Base-by-base conservation (phyloP, 2,113 vertebrate species). In the Salminus brasiliensis region DNA sequence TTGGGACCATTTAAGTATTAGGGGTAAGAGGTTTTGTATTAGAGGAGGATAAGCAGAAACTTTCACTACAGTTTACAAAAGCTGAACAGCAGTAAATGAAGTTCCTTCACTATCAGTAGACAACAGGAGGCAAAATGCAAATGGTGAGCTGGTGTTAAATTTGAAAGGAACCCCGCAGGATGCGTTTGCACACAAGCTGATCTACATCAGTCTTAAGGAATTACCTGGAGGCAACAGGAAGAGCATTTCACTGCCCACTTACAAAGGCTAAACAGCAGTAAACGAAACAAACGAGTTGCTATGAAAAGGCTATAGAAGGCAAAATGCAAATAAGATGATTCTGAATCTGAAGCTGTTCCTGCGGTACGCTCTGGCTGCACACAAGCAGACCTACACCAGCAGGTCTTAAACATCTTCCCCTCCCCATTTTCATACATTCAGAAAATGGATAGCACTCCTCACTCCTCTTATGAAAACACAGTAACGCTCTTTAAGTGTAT, bases 401-500 rank as follows among this genome's bases (percentile, higher is more conserved):
- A 30, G 32, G 47, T 9, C 30, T 5, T 30, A 30, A 18, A 3
- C 27, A 30, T 57, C 47, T 39, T 21, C 2, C 55, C 30, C 25
- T 71, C 30, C 18, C 27, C 29, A 73, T 67, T 69, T 59, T 36
- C n/a, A 74, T 75, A 39, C 21, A 9, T 59, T 63, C 6, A 63
- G 72, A 49, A n/a, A 39, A 57, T 29, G 21, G 2, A 53, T 49
- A 13, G 18, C 36, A 66, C 52, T 68, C 23, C 73, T 62, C 49
- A 13, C n/a, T 43, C 72, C 36, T 79, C 36, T 76, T 43, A 30
- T 70, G 53, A 69, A 78, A 76, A 83, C 34, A 60, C 72, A 41
- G 41, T 30, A n/a, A 52, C 15, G 23, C n/a, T 21, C 13, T 5
- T 27, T 32, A 36, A 45, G 16, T 59, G 23, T 12, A 11, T 4